phyloP scores from a whole-genome alignment of 2,888 invertebrate species.

The Dicranocentrus wangi region DNA sequence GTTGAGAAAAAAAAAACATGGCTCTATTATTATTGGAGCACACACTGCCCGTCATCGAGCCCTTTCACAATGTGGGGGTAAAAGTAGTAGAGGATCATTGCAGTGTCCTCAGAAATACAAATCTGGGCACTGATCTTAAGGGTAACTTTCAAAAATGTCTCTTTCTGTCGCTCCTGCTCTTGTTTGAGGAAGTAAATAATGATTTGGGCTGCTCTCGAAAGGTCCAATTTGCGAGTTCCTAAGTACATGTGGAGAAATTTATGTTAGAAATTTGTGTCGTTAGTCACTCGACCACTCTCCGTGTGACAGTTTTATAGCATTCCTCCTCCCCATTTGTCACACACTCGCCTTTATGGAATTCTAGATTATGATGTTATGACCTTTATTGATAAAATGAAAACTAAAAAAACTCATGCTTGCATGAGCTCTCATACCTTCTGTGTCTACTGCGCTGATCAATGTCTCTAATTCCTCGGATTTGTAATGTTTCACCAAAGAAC shows the following conservation, averaged over 20 bases:
- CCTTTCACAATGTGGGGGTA: slow-evolving; percentile 69
- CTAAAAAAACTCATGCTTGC: background rate
- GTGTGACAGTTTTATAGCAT: background rate
- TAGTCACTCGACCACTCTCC: background rate
- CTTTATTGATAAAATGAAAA: too few relatives aligned
- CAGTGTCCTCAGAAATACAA: slow-evolving; percentile 64
- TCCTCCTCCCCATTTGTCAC: background rate
- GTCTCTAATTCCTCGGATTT: slow-evolving; percentile 64
- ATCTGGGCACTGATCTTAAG: slow-evolving; percentile 69
- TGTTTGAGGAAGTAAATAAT: slow-evolving; percentile 70
- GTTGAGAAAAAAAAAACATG: too few relatives aligned
- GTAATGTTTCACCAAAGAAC: slow-evolving; percentile 65
- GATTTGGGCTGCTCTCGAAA: slow-evolving; percentile 64
- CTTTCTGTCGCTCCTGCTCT: slow-evolving; percentile 59
- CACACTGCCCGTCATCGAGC: slow-evolving; percentile 66
- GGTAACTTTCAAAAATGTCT: slow-evolving; percentile 65
- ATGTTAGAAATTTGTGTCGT: slow-evolving; percentile 6
- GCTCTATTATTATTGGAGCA: slow-evolving; percentile 63
- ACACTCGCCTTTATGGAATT: background rate
- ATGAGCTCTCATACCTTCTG: slow-evolving; percentile 66
- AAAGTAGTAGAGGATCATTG: slow-evolving; percentile 67
- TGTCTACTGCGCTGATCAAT: slow-evolving; percentile 63
- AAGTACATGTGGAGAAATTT: too few relatives aligned
- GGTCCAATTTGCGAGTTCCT: slow-evolving; percentile 69
- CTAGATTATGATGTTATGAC: background rate